Base-by-base conservation (phyloP, 2,888 invertebrate species). In the Hartigia nigra region DNA sequence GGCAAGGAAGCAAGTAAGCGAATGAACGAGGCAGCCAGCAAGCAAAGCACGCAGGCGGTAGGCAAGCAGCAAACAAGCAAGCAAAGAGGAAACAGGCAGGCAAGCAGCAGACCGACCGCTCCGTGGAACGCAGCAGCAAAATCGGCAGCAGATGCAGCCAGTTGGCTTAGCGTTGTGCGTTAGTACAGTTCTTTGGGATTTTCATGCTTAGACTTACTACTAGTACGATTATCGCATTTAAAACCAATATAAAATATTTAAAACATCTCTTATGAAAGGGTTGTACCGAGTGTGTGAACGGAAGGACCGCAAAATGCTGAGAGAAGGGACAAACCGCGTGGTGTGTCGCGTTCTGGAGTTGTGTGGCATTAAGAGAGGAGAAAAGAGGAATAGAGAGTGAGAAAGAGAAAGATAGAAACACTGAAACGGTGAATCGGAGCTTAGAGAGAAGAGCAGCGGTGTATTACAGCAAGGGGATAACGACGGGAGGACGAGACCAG, bases 131-230 rank as follows among this genome's bases (percentile, higher is more conserved):
- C 12, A 75, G 36, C 36, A 69, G 69, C 36, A 55, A 36, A 74
- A 76, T 79, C 77, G 85, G 81, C 85, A 83, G 85, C 86, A 87
- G 85, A 86, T 86, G 85, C 84, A 84, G 82, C 78, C 80, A 87
- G 86, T 87, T 84, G 84, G 83, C 83, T 85, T 84, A 81, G 82
- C 82, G 86, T 80, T 81, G 84, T 83, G 84, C 80, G 77, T 81
- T 84, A 78, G 84, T 79, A 74, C 84, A 84, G 84, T 81, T 82
- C 83, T 31, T 55, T 55, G 23, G 55, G 55, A 23, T 55, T 55
- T 55, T 55, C 23, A 55, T 55, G 55, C 55, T 55, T 23, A 55
- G 23, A 23, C 39, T 23, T 23, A 23, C 23, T 9, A 55, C 55
- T 55, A 14, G 55, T 23, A 23, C 55, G 55, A 55, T 55, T 23